Evolutionary conservation across 2,888 invertebrate species (phyloP), one percentile per base, ranked within the genome.

Genomic region (Meghimatium bilineatum): DNA sequence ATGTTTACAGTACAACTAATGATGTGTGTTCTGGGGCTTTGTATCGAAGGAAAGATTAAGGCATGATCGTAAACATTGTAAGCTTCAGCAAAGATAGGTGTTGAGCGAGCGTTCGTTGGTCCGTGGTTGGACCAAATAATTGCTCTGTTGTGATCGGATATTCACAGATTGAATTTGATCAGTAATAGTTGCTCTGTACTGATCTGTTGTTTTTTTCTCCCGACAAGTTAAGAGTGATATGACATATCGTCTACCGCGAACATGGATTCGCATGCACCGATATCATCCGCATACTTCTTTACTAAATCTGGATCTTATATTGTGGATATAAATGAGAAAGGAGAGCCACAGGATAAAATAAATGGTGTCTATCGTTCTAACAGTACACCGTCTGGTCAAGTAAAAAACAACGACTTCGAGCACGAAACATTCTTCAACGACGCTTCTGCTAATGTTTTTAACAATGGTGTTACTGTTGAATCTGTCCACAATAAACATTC

Each of bases 291-390:
- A 1, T 77, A 49, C 32, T 77, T 63, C 34, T 26, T 63, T 17
- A 63, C 77, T 3, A 77, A 77, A 34, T 77, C 77, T 12, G 77
- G 77, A 77, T 60, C 60, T 23, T 63, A n/a, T 63, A 38, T 77
- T 20, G n/a, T 77, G 36, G 63, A 77, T 29, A 63, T 36, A 1
- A 44, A 77, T 63, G 32, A 74, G 14, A 2, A n/a, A 2, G 52
- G 74, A 74, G 2, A 52, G 6, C 20, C 63, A n/a, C n/a, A n/a
- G 38, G 77, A 49, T 36, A 63, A 77, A 63, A 36, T n/a, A 10
- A 63, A 60, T 20, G 63, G 38, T n/a, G 74, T 74, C 6, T 52
- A 74, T 52, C 74, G 74, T 5, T 74, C 74, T 1, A 23, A 17
- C 36, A 77, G 77, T 63, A 63, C 77, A 77, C 77, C 77, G n/a